Conservation (phyloP, 2,888 invertebrate species). For the Poecilobothrus nobilitatus region DNA sequence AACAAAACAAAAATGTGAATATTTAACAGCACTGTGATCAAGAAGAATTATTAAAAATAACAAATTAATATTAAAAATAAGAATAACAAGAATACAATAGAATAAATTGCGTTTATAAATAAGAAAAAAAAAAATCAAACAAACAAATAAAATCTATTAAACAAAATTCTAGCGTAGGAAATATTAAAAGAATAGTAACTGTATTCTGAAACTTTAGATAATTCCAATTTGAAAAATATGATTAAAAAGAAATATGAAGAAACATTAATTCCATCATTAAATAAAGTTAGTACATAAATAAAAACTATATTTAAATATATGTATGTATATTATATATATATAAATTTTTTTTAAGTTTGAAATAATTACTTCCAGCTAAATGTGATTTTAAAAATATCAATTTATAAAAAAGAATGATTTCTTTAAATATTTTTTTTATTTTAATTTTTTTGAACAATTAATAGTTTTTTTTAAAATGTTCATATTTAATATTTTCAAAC, state of each 20-base stretch:
- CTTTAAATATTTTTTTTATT: too few relatives aligned
- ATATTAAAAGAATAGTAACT: background rate
- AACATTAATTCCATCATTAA: background rate
- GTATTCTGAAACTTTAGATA: background rate
- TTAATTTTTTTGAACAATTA: too few relatives aligned
- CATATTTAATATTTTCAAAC: too few relatives aligned
- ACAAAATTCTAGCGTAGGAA: background rate
- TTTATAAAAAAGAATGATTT: too few relatives aligned
- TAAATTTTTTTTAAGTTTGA: background rate
- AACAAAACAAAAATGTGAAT: constrained; percentile 13
- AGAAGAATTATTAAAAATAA: constrained; percentile 21
- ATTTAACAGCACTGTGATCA: constrained; percentile 22
- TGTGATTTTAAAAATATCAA: background rate
- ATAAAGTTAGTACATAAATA: background rate
- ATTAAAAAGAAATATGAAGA: background rate
- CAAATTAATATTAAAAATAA: background rate
- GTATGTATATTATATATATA: background rate
- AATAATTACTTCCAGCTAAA: background rate
- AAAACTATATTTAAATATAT: background rate
- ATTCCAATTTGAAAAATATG: background rate
- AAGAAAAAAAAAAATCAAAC: background rate
- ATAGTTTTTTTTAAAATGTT: too few relatives aligned
- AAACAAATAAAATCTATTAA: background rate
- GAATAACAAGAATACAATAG: background rate
- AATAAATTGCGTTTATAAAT: constrained; percentile 1